A percentile compares a stretch with the other conserved stretches of the same genome.
Conservation (phyloP, 2,113 vertebrate genomes). For the Trogon surrucura region DNA sequence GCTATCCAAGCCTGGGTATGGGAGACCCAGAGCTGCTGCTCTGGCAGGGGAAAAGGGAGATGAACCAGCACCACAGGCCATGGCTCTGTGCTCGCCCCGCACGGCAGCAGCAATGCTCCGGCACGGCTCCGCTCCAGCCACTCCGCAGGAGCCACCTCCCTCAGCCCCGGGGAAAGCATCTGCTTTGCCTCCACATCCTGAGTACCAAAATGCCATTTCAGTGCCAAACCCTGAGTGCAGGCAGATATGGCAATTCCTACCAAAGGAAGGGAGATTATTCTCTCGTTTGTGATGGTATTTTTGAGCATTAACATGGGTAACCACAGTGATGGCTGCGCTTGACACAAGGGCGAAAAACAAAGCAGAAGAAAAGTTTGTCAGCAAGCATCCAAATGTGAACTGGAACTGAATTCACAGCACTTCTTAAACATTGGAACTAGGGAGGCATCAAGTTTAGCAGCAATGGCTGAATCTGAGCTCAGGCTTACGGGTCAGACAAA, state of each 20-base stretch:
- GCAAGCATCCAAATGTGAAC: not conserved
- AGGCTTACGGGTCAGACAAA: not conserved
- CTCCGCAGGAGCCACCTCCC: not conserved
- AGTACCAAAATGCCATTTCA: rapidly evolving
- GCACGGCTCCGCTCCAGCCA: rapidly evolving
- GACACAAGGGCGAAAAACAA: not conserved
- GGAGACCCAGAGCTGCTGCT: not conserved
- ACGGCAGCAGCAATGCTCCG: rapidly evolving
- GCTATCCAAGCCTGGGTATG: rapidly evolving
- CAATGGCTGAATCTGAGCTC: not conserved
- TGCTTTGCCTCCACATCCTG: not conserved
- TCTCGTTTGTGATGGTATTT: not conserved
- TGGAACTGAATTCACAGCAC: not conserved
- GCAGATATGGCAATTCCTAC: not conserved
- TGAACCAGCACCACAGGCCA: not conserved
- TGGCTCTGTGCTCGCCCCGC: rapidly evolving
- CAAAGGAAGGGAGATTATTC: rapidly evolving
- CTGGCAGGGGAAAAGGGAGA: not conserved
- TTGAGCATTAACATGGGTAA: not conserved
- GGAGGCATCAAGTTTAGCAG: not conserved
- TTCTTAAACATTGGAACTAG: not conserved
- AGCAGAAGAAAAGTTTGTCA: not conserved
- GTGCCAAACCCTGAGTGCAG: not conserved
- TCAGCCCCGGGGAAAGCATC: not conserved
- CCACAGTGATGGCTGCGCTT: not conserved